Conservation (phyloP, 2,113 vertebrate genomes). For the Pedetes capensis region DNA sequence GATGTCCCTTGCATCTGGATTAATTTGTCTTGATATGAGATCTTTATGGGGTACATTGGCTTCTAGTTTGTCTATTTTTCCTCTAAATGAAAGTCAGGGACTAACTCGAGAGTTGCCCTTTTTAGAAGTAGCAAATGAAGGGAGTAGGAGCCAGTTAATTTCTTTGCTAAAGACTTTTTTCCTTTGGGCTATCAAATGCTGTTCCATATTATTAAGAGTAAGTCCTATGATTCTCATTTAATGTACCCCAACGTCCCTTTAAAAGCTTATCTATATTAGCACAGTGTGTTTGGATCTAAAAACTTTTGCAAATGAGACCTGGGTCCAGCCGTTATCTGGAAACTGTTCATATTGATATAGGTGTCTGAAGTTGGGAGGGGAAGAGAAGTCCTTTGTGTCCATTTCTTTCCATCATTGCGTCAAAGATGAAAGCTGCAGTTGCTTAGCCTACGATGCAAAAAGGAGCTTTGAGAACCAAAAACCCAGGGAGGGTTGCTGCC, state of each 20-base stretch:
- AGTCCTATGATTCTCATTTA: neutral
- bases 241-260: neutral
- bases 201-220: neutral
- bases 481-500: neutral
- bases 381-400: neutral
- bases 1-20: neutral
- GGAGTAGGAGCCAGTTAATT: neutral
- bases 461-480: neutral
- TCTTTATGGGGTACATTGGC: neutral
- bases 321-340: neutral
- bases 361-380: neutral
- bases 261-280: neutral
- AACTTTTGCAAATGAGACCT: neutral
- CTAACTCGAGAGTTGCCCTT: neutral
- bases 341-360: neutral
- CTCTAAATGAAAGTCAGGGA: neutral
- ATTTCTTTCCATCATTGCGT: neutral
- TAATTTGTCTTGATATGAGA: neutral
- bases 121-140: slow-evolving; percentile 25
- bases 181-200: neutral
- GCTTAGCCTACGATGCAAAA: neutral
- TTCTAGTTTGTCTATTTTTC: neutral
- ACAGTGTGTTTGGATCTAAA: neutral
- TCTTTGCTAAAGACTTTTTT: neutral
- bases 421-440: neutral